phyloP scores from a whole-genome alignment of 2,113 vertebrate genomes.

The Tachysurus vachellii region DNA sequence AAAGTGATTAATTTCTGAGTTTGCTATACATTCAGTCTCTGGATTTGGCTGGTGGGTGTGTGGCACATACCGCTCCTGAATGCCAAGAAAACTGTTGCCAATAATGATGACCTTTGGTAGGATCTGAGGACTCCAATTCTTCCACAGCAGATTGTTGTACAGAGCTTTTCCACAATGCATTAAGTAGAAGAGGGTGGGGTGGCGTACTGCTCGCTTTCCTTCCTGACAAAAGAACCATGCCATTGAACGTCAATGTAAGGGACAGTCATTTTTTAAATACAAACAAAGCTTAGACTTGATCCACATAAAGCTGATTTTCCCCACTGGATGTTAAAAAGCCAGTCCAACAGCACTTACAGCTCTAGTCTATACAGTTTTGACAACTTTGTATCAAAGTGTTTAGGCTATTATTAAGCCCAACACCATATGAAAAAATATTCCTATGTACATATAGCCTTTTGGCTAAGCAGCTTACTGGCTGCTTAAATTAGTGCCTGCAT shows the following conservation, averaged over 20 bases:
- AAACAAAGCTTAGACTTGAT: neutral
- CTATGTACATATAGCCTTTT: neutral
- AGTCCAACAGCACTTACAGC: neutral
- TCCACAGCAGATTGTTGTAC: slow-evolving; percentile 96
- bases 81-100: slow-evolving; percentile 88
- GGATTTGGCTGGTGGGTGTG: neutral
- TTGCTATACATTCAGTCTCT: neutral
- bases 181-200: slow-evolving; percentile 87
- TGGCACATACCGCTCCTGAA: slow-evolving; percentile 80
- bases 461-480: neutral
- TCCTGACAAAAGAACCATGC: slow-evolving; percentile 72
- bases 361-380: neutral
- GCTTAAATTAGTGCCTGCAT: neutral
- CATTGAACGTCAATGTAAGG: neutral
- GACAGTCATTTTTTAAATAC: neutral
- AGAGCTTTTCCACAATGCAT: slow-evolving; percentile 93
- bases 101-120: slow-evolving; percentile 79
- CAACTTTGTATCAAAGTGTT: neutral
- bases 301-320: neutral
- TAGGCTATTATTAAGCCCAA: neutral
- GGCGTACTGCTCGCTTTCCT: slow-evolving; percentile 73
- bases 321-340: neutral
- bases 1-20: neutral
- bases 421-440: neutral
- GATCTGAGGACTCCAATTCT: slow-evolving; percentile 79